A percentile compares a stretch with the other conserved stretches of the same genome.
Evolutionary conservation across 2,797 vertebrate genomes (phyloP).

Genomic region (Loris lydekkerianus): DNA sequence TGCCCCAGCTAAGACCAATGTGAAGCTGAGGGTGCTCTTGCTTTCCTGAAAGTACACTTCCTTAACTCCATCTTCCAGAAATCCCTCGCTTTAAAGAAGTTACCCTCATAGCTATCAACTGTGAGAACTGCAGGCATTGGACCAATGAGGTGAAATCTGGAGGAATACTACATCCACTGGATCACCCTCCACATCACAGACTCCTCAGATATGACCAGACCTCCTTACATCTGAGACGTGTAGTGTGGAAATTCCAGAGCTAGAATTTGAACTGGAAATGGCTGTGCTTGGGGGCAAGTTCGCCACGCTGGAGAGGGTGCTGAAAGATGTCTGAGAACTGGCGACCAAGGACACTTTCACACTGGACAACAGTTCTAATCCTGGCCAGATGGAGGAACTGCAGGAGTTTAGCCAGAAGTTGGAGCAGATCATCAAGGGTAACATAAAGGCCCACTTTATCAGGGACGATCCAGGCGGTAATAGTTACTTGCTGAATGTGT

Average conservation of each 20-base stretch:
- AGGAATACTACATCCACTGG: constrained; percentile 93
- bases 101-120: constrained; percentile 98
- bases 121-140: constrained; percentile 94
- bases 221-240: constrained; percentile 98
- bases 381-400: constrained; percentile 89
- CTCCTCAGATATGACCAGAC: constrained; percentile 93
- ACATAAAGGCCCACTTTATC: constrained; percentile 89
- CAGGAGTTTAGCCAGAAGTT: constrained; percentile 92
- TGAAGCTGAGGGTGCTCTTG: constrained; percentile 91
- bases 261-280: constrained; percentile 98
- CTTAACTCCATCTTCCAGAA: constrained; percentile 89
- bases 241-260: constrained; percentile 93
- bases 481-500: constrained; percentile 97
- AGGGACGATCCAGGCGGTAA: constrained; percentile 97
- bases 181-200: constrained; percentile 94
- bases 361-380: constrained; percentile 92
- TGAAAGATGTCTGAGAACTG: constrained; percentile 94
- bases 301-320: constrained; percentile 96
- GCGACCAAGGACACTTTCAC: constrained; percentile 96
- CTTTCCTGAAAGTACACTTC: constrained; percentile 49
- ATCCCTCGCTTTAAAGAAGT: constrained; percentile 99
- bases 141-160: constrained; percentile 99
- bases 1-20: constrained; percentile 94
- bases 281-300: constrained; percentile 96
- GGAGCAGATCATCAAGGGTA: constrained; percentile 91